phyloP scores from a whole-genome alignment of 2,888 invertebrate species.

The Bursaphelenchus okinawaensis region DNA sequence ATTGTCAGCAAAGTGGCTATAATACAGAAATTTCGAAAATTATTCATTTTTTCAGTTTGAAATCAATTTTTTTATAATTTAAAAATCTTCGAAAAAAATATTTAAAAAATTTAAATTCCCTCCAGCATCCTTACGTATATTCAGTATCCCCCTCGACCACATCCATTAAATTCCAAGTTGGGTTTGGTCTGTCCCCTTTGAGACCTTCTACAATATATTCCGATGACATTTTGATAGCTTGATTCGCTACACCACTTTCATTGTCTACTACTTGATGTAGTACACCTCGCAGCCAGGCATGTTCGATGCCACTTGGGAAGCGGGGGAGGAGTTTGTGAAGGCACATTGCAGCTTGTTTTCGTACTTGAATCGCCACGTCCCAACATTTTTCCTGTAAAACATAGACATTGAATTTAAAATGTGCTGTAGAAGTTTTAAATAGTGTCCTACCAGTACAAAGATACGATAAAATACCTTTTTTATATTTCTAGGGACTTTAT shows the following conservation, averaged over 20 bases:
- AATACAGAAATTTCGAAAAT: no score
- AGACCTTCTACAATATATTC: constrained; percentile 6
- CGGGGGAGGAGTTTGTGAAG: constrained; percentile 63
- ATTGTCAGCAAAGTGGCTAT: not conserved
- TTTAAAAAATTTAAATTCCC: no score
- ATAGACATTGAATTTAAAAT: not conserved
- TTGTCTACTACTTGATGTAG: constrained; percentile 13
- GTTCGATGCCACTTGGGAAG: constrained; percentile 59
- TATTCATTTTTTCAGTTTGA: no score
- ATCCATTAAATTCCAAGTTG: constrained; percentile 8
- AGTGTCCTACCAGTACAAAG: no score
- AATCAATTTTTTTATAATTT: no score
- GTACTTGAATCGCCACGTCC: constrained; percentile 63
- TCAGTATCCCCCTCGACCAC: constrained; percentile 2
- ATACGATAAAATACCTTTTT: no score
- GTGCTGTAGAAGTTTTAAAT: no score
- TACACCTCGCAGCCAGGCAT: constrained; percentile 11
- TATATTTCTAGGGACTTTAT: no score
- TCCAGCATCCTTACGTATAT: constrained; percentile 7
- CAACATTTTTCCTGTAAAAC: constrained; percentile 22
- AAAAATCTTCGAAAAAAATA: no score
- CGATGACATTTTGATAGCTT: constrained; percentile 1
- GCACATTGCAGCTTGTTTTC: constrained; percentile 63
- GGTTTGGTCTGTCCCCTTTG: not conserved
- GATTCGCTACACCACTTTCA: constrained; percentile 2